Evolutionary conservation across 2,113 vertebrate genomes (phyloP).

Genomic region (Coracopsis vasa): DNA sequence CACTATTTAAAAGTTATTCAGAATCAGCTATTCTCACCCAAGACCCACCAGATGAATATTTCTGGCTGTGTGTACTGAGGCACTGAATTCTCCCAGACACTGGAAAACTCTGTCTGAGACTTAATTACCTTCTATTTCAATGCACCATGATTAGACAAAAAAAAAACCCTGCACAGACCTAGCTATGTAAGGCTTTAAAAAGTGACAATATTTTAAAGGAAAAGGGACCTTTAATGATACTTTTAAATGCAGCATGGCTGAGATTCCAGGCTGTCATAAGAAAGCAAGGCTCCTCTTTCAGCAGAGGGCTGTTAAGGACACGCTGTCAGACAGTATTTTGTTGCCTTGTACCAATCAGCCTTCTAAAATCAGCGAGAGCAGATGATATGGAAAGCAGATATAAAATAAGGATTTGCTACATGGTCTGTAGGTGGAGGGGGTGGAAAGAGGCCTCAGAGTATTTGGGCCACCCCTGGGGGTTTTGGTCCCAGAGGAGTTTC

Average conservation of each 20-base stretch:
- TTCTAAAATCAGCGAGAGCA: fast-evolving
- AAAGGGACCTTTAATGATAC: neutral
- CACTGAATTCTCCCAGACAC: neutral
- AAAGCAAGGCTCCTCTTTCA: neutral
- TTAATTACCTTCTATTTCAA: neutral
- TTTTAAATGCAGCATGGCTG: neutral
- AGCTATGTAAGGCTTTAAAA: neutral
- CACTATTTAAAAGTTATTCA: neutral
- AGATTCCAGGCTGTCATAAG: neutral
- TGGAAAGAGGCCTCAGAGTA: neutral
- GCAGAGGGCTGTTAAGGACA: neutral
- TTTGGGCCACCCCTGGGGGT: neutral
- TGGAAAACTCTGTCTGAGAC: neutral
- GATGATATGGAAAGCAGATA: neutral
- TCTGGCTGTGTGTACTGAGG: neutral
- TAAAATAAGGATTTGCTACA: fast-evolving
- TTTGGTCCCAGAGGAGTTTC: neutral
- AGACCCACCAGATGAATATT: neutral
- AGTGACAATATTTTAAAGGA: neutral
- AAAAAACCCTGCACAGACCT: neutral
- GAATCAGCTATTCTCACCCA: neutral
- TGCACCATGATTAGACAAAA: fast-evolving
- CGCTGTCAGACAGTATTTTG: neutral
- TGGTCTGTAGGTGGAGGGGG: neutral
- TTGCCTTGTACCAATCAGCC: neutral